Percentiles rank a stretch among this genome's conserved stretches.
Evolutionary conservation across 2,888 invertebrate species (phyloP).

Genomic region (Branchellion lobata): DNA sequence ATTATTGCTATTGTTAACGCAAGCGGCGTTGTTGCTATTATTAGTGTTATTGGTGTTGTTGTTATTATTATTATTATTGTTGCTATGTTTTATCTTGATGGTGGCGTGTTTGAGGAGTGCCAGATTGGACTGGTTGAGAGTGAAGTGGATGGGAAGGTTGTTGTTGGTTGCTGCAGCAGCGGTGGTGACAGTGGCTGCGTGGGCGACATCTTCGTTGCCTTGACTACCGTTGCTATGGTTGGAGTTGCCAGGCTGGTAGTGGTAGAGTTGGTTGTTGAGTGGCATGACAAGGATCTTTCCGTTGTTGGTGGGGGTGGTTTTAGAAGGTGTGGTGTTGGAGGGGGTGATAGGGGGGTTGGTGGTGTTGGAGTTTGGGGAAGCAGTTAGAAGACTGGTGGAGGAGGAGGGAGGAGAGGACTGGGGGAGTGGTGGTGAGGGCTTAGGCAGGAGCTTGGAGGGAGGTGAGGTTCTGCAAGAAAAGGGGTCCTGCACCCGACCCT

Average conservation of each 20-base stretch:
- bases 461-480: background rate
- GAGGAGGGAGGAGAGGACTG: background rate
- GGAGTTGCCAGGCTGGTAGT: background rate
- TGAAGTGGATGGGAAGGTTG: slow-evolving; percentile 13
- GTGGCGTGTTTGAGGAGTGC: background rate
- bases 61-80: background rate
- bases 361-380: background rate
- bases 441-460: too few relatives aligned
- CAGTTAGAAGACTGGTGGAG: background rate
- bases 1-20: background rate
- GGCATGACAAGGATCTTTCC: background rate
- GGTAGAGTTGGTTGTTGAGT: slow-evolving; percentile 11
- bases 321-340: background rate
- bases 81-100: slow-evolving; percentile 9
- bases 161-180: background rate
- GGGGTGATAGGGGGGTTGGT: background rate
- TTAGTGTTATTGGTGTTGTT: background rate
- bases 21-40: background rate
- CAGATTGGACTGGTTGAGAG: slow-evolving; percentile 7
- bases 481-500: background rate
- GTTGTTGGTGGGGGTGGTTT: background rate
- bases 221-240: background rate
- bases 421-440: too few relatives aligned
- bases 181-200: background rate
- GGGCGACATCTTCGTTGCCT: background rate